Evolutionary conservation across 2,888 invertebrate species (phyloP).

Genomic region (Frankliniella intonsa): DNA sequence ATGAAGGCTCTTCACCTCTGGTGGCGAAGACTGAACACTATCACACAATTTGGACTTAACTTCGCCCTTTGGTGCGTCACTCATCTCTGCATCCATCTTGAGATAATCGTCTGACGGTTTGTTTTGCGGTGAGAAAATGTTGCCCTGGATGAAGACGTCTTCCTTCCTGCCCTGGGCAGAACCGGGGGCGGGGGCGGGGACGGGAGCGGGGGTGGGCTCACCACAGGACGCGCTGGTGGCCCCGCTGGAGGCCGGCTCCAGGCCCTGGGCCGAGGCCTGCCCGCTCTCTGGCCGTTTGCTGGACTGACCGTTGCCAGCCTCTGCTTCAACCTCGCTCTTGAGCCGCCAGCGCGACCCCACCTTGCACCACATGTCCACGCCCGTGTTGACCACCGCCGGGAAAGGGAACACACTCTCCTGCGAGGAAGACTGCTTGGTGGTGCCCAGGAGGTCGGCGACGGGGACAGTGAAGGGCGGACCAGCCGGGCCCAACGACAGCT

Average conservation of each 20-base stretch:
- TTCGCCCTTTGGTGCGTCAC: background rate
- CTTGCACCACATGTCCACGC: slow-evolving; percentile 9
- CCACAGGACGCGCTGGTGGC: background rate
- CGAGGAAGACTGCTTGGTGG: background rate
- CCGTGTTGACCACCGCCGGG: background rate
- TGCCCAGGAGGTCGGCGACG: background rate
- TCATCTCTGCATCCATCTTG: slow-evolving; percentile 25
- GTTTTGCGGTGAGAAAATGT: background rate
- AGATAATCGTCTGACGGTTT: background rate
- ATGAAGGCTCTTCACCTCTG: too few species aligned
- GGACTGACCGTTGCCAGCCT: background rate
- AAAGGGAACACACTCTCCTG: background rate
- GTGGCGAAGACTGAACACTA: background rate
- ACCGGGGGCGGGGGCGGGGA: background rate
- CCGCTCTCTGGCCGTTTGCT: background rate
- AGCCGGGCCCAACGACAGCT: slow-evolving; percentile 1
- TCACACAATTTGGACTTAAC: background rate
- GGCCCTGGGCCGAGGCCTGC: background rate
- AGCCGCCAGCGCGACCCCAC: slow-evolving; percentile 18
- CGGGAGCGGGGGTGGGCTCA: too few species aligned
- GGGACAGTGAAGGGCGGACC: background rate
- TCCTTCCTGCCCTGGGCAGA: background rate
- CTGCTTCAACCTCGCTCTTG: slow-evolving; percentile 24
- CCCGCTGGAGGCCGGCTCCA: background rate
- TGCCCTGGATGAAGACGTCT: background rate